phyloP scores from a whole-genome alignment of 1,140 invertebrate genomes.

The Rhyzopertha dominica region DNA sequence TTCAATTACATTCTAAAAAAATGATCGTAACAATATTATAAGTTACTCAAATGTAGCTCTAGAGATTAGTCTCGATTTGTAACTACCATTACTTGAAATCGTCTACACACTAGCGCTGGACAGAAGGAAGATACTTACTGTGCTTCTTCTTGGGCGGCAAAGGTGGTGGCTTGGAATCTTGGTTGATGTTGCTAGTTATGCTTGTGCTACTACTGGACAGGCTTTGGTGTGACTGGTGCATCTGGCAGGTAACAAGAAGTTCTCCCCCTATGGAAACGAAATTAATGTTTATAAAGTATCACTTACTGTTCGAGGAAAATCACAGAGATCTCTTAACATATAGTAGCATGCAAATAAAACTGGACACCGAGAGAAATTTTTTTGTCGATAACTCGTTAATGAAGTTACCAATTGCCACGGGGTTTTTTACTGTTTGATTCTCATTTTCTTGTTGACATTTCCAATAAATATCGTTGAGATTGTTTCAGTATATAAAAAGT shows the following conservation, averaged over 20 bases:
- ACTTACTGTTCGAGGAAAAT: neutral
- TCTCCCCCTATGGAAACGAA: constrained; percentile 39
- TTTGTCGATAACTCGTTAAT: no score
- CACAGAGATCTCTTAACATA: no score
- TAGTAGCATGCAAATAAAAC: no score
- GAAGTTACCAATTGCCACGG: no score
- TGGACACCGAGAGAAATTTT: no score
- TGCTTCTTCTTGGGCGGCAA: constrained; percentile 87
- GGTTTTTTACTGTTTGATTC: no score
- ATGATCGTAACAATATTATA: no score
- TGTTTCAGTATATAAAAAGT: no score
- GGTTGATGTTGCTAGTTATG: constrained; percentile 45
- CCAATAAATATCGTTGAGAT: no score
- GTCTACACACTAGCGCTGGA: neutral
- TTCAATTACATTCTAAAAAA: constrained; percentile 3
- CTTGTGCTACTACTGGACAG: constrained; percentile 27
- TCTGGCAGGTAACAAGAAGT: constrained; percentile 52
- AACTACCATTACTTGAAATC: constrained; percentile 4
- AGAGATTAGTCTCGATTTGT: constrained; percentile 1
- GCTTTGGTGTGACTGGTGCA: constrained; percentile 45
- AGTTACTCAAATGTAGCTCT: no score
- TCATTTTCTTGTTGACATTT: no score
- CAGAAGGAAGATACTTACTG: constrained; percentile 66
- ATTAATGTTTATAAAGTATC: neutral
- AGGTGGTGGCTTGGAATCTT: constrained; percentile 71